Conservation (phyloP, 64 coral and sea anemone species). For the Trachythela sp. region DNA sequence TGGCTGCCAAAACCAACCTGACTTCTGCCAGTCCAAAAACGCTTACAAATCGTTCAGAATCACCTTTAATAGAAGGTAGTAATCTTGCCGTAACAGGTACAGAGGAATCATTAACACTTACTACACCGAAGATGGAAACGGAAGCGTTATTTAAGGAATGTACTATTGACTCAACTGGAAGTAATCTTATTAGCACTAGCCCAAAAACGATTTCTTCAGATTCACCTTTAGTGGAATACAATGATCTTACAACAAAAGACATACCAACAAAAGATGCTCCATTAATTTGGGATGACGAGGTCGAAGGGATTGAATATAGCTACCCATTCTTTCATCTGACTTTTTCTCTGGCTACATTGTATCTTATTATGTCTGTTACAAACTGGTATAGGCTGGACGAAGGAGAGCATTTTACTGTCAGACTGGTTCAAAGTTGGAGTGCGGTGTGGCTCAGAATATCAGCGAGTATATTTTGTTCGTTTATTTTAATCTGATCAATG, state of each 20-base stretch:
- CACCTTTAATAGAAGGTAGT: too few species aligned
- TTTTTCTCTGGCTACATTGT: constrained; percentile 68
- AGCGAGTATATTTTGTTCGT: constrained; percentile 83
- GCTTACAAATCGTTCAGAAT: too few species aligned
- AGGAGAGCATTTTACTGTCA: constrained; percentile 74
- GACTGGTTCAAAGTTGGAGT: constrained; percentile 88
- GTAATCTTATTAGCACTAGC: too few species aligned
- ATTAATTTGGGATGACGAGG: constrained; percentile 65
- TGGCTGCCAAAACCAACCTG: background rate
- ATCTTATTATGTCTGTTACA: constrained; percentile 85
- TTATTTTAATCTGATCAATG: constrained; percentile 94
- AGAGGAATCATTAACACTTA: too few species aligned
- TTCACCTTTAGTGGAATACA: background rate
- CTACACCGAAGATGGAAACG: background rate
- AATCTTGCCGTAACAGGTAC: too few species aligned
- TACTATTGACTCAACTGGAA: background rate
- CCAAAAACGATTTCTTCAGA: background rate
- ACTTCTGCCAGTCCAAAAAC: too few species aligned
- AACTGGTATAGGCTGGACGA: constrained; percentile 92
- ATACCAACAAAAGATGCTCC: too few species aligned
- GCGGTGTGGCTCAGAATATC: constrained; percentile 89
- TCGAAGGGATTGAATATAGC: constrained; percentile 74
- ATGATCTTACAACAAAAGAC: background rate
- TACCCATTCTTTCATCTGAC: constrained; percentile 89
- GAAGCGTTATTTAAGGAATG: background rate